Evolutionary conservation across 2,888 invertebrate genomes (phyloP).

Genomic region (Epistrophella euchroma): DNA sequence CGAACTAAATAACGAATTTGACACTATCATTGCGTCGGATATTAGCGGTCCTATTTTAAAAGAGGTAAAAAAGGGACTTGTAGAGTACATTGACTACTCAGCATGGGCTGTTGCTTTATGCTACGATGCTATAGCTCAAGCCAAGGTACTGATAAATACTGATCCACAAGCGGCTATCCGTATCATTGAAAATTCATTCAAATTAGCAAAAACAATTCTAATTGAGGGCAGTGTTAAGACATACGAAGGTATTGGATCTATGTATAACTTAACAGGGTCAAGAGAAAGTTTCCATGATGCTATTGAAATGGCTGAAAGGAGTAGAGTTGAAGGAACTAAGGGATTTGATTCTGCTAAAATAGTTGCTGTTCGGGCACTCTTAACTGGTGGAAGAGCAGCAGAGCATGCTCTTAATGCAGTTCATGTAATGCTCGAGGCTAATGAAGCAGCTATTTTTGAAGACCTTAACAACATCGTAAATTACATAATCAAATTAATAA

Average conservation of each 20-base stretch:
- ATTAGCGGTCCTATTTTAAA: not conserved
- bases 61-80: not conserved
- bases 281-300: not conserved
- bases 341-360: not conserved
- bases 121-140: not conserved
- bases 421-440: not conserved
- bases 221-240: constrained; percentile 3
- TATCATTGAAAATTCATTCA: not conserved
- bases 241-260: constrained; percentile 1
- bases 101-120: constrained; percentile 10
- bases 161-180: constrained; percentile 17
- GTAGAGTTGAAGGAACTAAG: constrained; percentile 10
- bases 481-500: too few species aligned
- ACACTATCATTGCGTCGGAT: rapidly evolving
- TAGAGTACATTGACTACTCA: not conserved
- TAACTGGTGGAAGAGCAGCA: not conserved
- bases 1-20: not conserved
- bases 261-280: not conserved
- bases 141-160: not conserved
- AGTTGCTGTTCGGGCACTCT: not conserved
- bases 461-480: too few species aligned
- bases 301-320: constrained; percentile 5
- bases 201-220: not conserved
- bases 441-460: not conserved
- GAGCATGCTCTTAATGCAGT: not conserved